Base-by-base conservation (phyloP, 2,888 invertebrate species). In the Meiosimyza platycephala region DNA sequence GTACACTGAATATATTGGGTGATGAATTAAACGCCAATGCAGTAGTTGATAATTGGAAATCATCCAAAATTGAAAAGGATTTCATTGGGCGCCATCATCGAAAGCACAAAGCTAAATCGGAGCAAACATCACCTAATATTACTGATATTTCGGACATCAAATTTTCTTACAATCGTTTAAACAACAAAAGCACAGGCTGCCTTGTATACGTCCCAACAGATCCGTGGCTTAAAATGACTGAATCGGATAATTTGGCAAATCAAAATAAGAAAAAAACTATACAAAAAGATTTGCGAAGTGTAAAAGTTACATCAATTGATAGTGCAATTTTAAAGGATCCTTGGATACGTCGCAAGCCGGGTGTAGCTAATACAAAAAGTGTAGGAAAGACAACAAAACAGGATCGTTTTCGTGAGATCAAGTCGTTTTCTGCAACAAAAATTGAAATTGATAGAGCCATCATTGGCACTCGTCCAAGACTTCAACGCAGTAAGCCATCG, bases 61-160 rank as follows among this genome's bases (percentile, higher is more conserved):
- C 57, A 22, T 57, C 13, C 11, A 55, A 52, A 16, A 28, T 59
- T 64, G 55, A 59, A 60, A 16, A 65, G 15, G 12, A 13, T 52
- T 18, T 33, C 16, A 51, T 33, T 16, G 28, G 22, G 9, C 51
- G 60, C 18, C 62, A 52, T 54, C 33, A 15, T 13, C 60, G 54
- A 22, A 72, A 74, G 28, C 65, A 67, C 75, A 78, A 81, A 76
- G 78, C 84, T 54, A 83, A 82, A 79, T 88, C 88, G 72, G 88
- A 88, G 79, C 87, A 88, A 78, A 85, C 87, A 76, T 84, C 88
- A 72, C 86, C 87, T 76, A 84, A 83, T 78, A 82, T 86, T 69
- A 73, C 75, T 1, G 83, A 82, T n/a, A 79, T 81, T 62, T 74
- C 83, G 77, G 81, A 83, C 40, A 78, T 77, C 5, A 79, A 78